Percentiles rank a stretch among this genome's conserved stretches.
Evolutionary conservation across 2,113 vertebrate species (phyloP).

Genomic region (Petaurus breviceps): DNA sequence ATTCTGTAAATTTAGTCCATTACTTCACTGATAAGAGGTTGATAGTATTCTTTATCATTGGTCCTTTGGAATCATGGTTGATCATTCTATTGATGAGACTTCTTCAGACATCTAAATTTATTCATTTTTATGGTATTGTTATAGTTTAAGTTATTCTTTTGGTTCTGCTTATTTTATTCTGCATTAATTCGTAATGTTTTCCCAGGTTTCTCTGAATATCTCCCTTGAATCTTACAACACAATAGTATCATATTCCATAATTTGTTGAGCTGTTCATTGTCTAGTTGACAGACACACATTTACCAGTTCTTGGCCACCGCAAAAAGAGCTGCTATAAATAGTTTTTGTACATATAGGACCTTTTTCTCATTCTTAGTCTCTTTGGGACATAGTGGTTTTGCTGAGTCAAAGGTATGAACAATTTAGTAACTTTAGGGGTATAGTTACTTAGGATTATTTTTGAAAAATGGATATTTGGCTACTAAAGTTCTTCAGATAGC

Average conservation of each 20-base stretch:
- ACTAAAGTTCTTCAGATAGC: neutral
- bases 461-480: constrained; percentile 2
- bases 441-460: constrained; percentile 20
- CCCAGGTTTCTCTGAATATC: neutral
- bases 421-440: neutral
- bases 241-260: too few relatives aligned
- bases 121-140: too few relatives aligned
- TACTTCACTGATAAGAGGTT: too few relatives aligned
- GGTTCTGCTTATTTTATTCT: neutral
- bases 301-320: neutral
- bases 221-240: neutral
- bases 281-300: neutral
- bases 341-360: neutral
- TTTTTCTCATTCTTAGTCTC: neutral
- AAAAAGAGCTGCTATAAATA: neutral
- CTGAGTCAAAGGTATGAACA: neutral
- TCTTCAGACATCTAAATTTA: too few relatives aligned
- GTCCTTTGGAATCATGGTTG: too few relatives aligned
- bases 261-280: neutral
- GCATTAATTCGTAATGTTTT: neutral
- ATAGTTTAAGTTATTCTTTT: neutral
- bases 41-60: too few relatives aligned
- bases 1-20: too few relatives aligned
- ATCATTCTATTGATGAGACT: too few relatives aligned
- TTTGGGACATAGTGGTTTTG: neutral